Evolutionary conservation across 2,888 invertebrate species (phyloP).

Genomic region (Ennomos quercinarius): DNA sequence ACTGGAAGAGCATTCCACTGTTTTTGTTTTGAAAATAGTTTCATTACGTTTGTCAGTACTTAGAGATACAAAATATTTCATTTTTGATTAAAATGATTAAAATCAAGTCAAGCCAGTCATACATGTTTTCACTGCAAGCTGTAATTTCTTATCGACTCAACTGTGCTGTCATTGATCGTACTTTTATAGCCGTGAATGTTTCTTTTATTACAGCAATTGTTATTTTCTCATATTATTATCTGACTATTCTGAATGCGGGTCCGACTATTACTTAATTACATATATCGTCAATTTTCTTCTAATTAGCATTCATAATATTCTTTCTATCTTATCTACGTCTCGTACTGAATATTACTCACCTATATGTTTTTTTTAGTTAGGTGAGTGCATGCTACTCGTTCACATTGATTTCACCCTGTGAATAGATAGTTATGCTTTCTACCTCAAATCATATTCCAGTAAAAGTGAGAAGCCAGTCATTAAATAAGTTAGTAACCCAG

Average conservation of each 20-base stretch:
- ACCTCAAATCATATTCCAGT: constrained; percentile 43
- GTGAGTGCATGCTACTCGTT: constrained; percentile 50
- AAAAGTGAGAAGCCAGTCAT: constrained; percentile 37
- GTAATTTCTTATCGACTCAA: not conserved
- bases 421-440: constrained; percentile 68
- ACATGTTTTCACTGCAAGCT: too few species aligned
- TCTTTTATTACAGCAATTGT: constrained; percentile 6
- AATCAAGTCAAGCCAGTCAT: too few species aligned
- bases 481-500: constrained; percentile 22
- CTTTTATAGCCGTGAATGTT: not conserved
- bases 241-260: constrained; percentile 11
- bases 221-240: constrained; percentile 3
- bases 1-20: too few species aligned
- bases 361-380: constrained; percentile 43
- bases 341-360: constrained; percentile 46
- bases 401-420: constrained; percentile 66
- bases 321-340: constrained; percentile 20
- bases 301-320: constrained; percentile 15
- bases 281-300: constrained; percentile 13
- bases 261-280: constrained; percentile 10
- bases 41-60: too few species aligned
- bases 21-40: too few species aligned
- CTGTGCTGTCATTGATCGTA: not conserved
- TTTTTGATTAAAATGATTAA: too few species aligned
- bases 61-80: too few species aligned